A percentile compares a stretch with the other conserved stretches of the same genome.
These are phyloP conservation scores for Drosophila anomalipes DNA, from an alignment of 2,888 invertebrate species.

Conservation along the genomic window DNA sequence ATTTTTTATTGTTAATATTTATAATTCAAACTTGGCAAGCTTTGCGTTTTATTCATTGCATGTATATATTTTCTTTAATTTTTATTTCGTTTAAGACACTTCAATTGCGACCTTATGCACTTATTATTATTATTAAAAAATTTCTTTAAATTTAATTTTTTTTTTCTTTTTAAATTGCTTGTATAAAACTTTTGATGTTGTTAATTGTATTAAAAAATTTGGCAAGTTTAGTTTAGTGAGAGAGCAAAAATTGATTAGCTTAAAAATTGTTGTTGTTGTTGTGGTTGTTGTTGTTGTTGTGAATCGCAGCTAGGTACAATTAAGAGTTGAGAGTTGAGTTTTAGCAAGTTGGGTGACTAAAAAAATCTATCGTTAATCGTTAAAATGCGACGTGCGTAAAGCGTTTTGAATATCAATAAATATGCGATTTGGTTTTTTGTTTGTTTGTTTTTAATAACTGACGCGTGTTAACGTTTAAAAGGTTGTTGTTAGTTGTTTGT, in stretches of 20 bases:
- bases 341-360: constrained; percentile 44
- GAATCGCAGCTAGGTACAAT: constrained; percentile 71
- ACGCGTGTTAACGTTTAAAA: constrained; percentile 60
- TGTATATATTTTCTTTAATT: constrained; percentile 14
- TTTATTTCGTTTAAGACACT: constrained; percentile 74
- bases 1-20: constrained; percentile 44
- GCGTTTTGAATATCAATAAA: constrained; percentile 57
- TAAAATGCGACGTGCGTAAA: constrained; percentile 50
- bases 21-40: constrained; percentile 61
- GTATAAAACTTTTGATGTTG: constrained; percentile 39
- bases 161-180: constrained; percentile 19
- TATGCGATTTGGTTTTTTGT: constrained; percentile 29
- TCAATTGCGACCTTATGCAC: constrained; percentile 73
- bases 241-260: constrained; percentile 57
- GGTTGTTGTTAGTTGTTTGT: constrained; percentile 29
- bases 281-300: constrained; percentile 39
- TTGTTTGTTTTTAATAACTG: constrained; percentile 35
- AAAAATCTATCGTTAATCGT: constrained; percentile 26
- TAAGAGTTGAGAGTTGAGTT: constrained; percentile 53
- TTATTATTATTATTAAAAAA: constrained; percentile 35
- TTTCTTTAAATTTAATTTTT: constrained; percentile 32
- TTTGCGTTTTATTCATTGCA: constrained; percentile 47
- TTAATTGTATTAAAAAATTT: constrained; percentile 54
- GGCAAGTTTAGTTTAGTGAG: constrained; percentile 65
- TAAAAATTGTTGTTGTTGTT: constrained; percentile 40